Evolutionary conservation across 2,797 vertebrate species (phyloP).

Genomic region (Chiroxiphia lanceolata): DNA sequence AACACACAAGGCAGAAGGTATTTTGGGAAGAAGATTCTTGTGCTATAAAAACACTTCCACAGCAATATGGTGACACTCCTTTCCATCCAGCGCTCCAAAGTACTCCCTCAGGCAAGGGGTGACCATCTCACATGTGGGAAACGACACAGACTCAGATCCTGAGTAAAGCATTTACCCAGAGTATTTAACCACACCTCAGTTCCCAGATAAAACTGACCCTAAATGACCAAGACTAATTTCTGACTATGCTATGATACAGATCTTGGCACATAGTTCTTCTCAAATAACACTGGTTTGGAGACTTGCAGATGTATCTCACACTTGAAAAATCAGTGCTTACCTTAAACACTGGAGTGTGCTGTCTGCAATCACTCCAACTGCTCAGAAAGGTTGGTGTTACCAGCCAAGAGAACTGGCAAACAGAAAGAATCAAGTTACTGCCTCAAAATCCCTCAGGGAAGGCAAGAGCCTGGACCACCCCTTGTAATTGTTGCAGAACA

Average conservation of each 20-base stretch:
- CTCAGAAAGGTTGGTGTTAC: background rate
- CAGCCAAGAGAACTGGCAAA: background rate
- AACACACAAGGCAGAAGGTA: background rate
- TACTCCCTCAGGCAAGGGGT: background rate
- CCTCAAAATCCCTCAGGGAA: background rate
- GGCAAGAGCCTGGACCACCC: background rate
- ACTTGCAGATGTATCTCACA: background rate
- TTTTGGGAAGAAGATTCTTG: background rate
- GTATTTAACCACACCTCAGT: background rate
- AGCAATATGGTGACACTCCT: background rate
- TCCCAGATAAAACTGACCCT: background rate
- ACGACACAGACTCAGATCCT: background rate
- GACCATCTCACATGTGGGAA: background rate
- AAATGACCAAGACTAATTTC: background rate
- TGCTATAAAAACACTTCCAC: background rate
- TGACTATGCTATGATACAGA: background rate
- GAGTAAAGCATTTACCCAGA: background rate
- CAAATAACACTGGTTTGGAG: background rate
- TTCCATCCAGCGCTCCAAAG: background rate
- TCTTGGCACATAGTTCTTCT: background rate
- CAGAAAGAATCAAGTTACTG: background rate
- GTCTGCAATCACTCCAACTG: background rate
- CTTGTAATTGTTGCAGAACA: background rate
- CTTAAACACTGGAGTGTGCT: background rate
- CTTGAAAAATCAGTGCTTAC: background rate